Evolutionary conservation across 1,140 invertebrate species (phyloP).

Genomic region (Microplitis mediator): DNA sequence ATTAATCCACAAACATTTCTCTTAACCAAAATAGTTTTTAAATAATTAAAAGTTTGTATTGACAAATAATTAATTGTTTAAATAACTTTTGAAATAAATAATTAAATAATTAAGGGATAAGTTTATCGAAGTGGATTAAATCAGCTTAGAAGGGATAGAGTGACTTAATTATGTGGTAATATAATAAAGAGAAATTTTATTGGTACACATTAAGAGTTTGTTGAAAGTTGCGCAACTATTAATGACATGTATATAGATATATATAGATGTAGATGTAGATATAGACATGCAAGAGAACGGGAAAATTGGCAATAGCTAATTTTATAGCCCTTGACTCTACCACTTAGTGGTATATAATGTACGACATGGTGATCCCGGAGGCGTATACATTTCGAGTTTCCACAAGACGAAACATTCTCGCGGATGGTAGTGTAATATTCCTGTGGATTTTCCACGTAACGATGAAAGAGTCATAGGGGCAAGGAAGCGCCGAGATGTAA

Average conservation of each 20-base stretch:
- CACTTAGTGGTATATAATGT: not conserved
- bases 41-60: too few species aligned
- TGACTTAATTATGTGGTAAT: too few species aligned
- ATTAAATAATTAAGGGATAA: too few species aligned
- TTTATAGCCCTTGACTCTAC: conserved; percentile 1
- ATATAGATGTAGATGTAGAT: not conserved
- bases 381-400: conserved; percentile 25
- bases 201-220: too few species aligned
- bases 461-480: conserved; percentile 10
- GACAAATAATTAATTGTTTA: too few species aligned
- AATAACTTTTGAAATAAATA: too few species aligned
- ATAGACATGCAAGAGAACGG: not conserved
- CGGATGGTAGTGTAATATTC: conserved; percentile 12
- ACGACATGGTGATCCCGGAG: conserved; percentile 8
- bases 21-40: too few species aligned
- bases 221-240: too few species aligned
- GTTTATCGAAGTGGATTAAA: too few species aligned
- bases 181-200: too few species aligned
- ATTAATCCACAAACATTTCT: too few species aligned
- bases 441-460: conserved; percentile 24
- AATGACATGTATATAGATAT: not conserved
- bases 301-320: conserved; percentile 18
- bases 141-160: too few species aligned
- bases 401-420: conserved; percentile 18
- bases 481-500: not conserved